A percentile compares a stretch with the other conserved stretches of the same genome.
These are phyloP conservation scores for Botia kubotai DNA, from an alignment of 2,797 vertebrate genomes.

Conservation along the genomic window DNA sequence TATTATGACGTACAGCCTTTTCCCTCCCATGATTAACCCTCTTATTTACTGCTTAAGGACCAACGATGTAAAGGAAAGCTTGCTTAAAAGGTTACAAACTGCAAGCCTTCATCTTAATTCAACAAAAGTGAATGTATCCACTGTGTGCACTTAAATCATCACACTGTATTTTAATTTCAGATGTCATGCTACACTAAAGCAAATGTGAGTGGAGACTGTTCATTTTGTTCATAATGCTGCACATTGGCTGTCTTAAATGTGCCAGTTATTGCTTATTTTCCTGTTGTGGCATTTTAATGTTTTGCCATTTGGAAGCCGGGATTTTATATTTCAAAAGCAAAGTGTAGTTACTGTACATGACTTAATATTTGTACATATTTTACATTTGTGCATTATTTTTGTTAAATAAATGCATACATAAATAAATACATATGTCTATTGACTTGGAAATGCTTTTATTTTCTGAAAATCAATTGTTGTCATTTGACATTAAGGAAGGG, in stretches of 20 bases:
- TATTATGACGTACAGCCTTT: constrained; percentile 45
- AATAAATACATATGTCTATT: neutral
- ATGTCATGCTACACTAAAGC: neutral
- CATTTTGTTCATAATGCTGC: neutral
- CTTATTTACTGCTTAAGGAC: constrained; percentile 45
- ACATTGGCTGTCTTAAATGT: neutral
- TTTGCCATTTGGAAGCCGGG: neutral
- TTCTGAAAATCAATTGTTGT: neutral
- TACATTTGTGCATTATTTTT: neutral
- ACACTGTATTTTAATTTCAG: neutral
- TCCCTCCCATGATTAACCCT: constrained; percentile 52
- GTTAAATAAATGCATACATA: neutral
- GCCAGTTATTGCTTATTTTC: no score
- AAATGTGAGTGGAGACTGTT: neutral
- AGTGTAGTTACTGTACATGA: neutral
- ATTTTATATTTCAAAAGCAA: neutral
- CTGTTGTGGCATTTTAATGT: neutral
- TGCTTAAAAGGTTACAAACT: neutral
- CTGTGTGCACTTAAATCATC: neutral
- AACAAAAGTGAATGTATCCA: neutral
- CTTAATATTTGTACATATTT: no score
- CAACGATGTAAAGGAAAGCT: constrained; percentile 12
- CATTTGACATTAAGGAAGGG: neutral
- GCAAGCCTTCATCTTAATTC: neutral
- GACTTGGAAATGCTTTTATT: neutral